Base-by-base conservation (phyloP, 2,888 invertebrate species). In the Trichogramma dendrolimi region DNA sequence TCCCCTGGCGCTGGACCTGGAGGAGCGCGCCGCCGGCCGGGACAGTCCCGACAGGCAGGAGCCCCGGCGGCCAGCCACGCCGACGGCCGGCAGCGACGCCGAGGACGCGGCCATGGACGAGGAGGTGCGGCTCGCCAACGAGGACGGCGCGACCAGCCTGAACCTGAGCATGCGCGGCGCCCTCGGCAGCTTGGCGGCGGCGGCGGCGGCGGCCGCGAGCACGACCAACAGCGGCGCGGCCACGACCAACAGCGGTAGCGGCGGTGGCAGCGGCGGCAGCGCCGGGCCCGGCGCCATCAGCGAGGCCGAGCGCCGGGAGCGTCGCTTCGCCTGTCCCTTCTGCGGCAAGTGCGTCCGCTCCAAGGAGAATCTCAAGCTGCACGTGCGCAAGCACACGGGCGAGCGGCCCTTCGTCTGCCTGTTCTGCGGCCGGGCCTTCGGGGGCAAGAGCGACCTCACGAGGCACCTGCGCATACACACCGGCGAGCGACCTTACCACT, bases 321-420 rank as follows among this genome's bases (percentile, higher is more conserved):
- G 80, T 44, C 85, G 91, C 62, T 92, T 92, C 78, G 91, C 92
- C 42, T 93, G 92, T 73, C 92, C 92, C 0, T 93, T 92, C 76
- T 93, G 93, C 78, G 91, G 92, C 55, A 93, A 93, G 78, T 92
- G 92, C 78, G 93, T 94, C 47, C 84, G 92, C 60, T 92, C 92
- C 53, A 92, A 92, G 80, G 92, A 92, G 81, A 92, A 92, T 77
- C 83, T 93, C 58, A 92, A 93, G 79, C 81, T 93, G 68, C 93
- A 93, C 80, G 91, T 93, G 27, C 85, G 92, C 61, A 93, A 93
- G 73, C 93, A 93, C 75, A 85, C 85, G n/a, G 92, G 92, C 7
- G 93, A 93, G 78, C 84, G 93, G 42, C 93, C 93, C n/a, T 94
- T 93, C 77, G 93, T 92, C 60, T 94, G 93, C 71, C 82, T 93